These are phyloP conservation scores for Alligator sinensis DNA, from an alignment of 2,113 vertebrate genomes.

Conservation along the genomic window DNA sequence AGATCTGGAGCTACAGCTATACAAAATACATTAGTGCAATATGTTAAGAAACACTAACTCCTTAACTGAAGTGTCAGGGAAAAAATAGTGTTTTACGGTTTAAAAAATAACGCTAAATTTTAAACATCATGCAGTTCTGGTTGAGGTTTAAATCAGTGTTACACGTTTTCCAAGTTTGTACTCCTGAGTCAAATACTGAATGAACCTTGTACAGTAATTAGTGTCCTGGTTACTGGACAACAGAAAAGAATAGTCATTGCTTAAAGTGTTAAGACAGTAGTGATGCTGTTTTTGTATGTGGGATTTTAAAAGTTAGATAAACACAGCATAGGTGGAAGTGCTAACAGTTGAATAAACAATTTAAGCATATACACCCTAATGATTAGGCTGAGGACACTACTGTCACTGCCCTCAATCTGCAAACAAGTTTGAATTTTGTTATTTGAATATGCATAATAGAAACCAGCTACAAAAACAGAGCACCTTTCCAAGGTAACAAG, in stretches of 20 bases:
- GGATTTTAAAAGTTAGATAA: not conserved
- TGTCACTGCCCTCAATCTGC: not conserved
- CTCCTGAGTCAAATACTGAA: conserved; percentile 82
- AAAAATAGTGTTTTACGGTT: conserved; percentile 28
- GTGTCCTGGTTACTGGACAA: conserved; percentile 63
- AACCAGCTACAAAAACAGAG: conserved; percentile 54
- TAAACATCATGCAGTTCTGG: conserved; percentile 53
- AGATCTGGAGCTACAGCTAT: conserved; percentile 23
- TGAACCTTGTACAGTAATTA: conserved; percentile 73
- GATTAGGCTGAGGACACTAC: not conserved
- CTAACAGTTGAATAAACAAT: conserved; percentile 43
- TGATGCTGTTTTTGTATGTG: conserved; percentile 10
- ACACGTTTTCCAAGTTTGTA: conserved; percentile 76
- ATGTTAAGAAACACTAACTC: conserved; percentile 33
- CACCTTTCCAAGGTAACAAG: conserved; percentile 36
- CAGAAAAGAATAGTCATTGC: conserved; percentile 41
- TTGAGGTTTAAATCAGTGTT: conserved; percentile 77
- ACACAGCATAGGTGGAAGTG: conserved; percentile 25
- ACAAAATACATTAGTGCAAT: conserved; percentile 65
- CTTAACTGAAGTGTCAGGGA: conserved; percentile 41
- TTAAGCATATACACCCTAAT: not conserved
- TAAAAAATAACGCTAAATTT: not conserved
- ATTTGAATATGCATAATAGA: not conserved
- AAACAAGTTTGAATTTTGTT: conserved; percentile 11
- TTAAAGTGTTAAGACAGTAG: conserved; percentile 49